These are phyloP conservation scores for Limnephilus lunatus DNA, from an alignment of 2,888 invertebrate species.

Conservation along the genomic window DNA sequence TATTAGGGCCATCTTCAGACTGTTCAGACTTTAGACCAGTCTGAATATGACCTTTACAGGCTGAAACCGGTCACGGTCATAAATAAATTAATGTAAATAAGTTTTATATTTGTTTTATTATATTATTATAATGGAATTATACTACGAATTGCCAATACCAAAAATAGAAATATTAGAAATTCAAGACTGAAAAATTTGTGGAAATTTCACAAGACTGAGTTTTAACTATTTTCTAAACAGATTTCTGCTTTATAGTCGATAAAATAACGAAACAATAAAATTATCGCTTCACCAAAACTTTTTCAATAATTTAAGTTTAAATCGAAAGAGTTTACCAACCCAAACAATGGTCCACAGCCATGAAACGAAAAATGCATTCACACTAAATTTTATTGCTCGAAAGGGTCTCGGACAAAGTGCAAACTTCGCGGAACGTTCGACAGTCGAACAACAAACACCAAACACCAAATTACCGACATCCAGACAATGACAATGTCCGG, in stretches of 20 bases:
- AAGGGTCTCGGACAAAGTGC: slow-evolving; percentile 8
- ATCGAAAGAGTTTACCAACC: not conserved
- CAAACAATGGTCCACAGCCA: not conserved
- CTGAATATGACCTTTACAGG: no score
- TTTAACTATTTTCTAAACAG: not conserved
- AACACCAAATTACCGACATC: not conserved
- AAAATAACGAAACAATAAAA: not conserved
- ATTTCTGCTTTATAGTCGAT: not conserved
- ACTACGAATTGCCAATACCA: no score
- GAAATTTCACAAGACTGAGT: no score
- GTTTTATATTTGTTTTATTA: no score
- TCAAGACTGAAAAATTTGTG: no score
- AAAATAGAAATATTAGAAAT: no score
- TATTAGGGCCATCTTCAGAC: no score
- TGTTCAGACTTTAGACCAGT: no score
- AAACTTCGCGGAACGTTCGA: slow-evolving; percentile 31
- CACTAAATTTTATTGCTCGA: not conserved
- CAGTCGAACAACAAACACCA: not conserved
- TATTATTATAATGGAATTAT: no score
- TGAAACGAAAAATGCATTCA: not conserved
- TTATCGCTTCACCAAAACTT: not conserved
- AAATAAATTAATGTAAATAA: no score
- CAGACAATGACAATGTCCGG: not conserved
- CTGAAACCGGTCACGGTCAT: no score
- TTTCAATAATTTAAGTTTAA: not conserved